These are phyloP conservation scores for Drosophila melanosoma DNA, from an alignment of 2,888 invertebrate species.

Conservation along the genomic window DNA sequence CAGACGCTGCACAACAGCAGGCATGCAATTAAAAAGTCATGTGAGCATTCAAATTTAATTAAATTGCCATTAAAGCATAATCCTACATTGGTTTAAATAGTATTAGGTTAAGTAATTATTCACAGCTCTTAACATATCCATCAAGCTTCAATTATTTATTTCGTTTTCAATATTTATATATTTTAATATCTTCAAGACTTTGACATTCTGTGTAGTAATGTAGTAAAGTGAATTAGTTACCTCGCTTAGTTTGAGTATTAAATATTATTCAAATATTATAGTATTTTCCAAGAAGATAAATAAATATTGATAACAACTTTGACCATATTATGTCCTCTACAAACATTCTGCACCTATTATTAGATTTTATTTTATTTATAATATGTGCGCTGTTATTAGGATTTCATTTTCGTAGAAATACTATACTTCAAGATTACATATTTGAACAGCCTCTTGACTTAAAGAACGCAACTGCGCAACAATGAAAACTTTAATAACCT, in stretches of 20 bases:
- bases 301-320: background rate
- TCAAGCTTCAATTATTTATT: background rate
- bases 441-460: background rate
- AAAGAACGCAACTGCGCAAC: too few species aligned
- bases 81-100: conserved; percentile 11
- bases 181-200: background rate
- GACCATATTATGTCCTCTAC: background rate
- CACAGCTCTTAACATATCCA: background rate
- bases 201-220: background rate
- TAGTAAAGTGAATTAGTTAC: too few species aligned
- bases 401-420: background rate
- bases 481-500: background rate
- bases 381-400: background rate
- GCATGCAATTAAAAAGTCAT: conserved; percentile 42
- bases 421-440: background rate
- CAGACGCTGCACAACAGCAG: conserved; percentile 11
- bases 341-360: background rate
- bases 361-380: background rate
- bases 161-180: background rate
- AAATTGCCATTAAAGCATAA: conserved; percentile 26
- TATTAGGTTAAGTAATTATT: conserved; percentile 16
- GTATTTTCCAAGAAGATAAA: background rate
- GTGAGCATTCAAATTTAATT: conserved; percentile 51
- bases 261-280: too few species aligned
- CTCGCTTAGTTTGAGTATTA: too few species aligned